Evolutionary conservation across 92 coral and sea anemone genomes (phyloP).

Genomic region (Palythoa grandis): DNA sequence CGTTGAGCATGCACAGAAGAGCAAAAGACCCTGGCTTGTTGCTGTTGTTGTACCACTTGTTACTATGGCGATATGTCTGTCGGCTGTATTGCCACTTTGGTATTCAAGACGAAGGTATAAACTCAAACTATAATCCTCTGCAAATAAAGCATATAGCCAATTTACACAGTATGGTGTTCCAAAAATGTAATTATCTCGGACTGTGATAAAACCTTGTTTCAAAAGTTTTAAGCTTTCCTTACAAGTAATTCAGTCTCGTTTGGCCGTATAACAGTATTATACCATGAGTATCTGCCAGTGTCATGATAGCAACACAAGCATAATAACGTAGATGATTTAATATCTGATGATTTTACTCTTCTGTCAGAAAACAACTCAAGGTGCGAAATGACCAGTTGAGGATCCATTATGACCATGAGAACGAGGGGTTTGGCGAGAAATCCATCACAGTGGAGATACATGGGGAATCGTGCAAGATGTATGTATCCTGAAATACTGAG

Average conservation of each 20-base stretch:
- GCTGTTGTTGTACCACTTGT: slow-evolving; percentile 18
- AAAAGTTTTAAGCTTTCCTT: background rate
- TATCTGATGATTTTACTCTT: background rate
- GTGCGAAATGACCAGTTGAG: slow-evolving; percentile 5
- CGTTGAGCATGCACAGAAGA: slow-evolving; percentile 28
- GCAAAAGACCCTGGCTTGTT: background rate
- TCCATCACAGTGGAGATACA: background rate
- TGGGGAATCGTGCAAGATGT: background rate
- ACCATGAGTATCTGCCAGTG: background rate
- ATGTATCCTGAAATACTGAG: background rate
- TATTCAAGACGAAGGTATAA: slow-evolving; percentile 37
- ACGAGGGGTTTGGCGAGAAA: slow-evolving; percentile 16
- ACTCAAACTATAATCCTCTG: too few relatives aligned
- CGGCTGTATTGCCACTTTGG: background rate
- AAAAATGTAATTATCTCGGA: background rate
- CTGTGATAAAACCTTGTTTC: background rate
- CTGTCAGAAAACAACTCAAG: slow-evolving; percentile 23
- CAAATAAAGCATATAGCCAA: background rate
- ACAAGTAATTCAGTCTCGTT: background rate
- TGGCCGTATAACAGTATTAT: background rate
- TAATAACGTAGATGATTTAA: background rate
- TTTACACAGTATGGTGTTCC: too few relatives aligned
- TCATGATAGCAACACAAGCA: background rate
- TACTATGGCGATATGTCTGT: slow-evolving; percentile 8
- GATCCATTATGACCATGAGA: slow-evolving; percentile 31